These are phyloP conservation scores for Micromys minutus DNA, from an alignment of 2,113 vertebrate species.

Conservation along the genomic window DNA sequence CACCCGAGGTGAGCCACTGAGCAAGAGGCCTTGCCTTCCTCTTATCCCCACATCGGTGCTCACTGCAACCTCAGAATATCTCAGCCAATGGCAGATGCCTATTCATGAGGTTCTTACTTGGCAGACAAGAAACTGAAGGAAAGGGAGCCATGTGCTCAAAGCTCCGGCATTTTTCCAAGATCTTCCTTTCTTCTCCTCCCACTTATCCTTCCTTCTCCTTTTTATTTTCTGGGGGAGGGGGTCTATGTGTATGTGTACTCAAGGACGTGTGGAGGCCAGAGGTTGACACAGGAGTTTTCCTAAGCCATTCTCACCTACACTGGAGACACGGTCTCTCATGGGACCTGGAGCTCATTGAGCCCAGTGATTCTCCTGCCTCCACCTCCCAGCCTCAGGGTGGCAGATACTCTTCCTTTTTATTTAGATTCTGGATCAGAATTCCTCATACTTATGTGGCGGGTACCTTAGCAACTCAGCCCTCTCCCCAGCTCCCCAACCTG, in stretches of 20 bases:
- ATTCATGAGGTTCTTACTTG: neutral
- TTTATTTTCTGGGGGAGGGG: neutral
- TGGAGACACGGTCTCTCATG: neutral
- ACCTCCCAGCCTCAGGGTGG: neutral
- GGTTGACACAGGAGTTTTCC: neutral
- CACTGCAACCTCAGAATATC: neutral
- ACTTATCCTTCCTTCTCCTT: neutral
- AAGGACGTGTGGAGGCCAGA: neutral
- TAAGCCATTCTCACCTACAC: neutral
- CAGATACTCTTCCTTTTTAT: neutral
- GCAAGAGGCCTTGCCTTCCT: neutral
- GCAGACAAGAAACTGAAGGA: neutral
- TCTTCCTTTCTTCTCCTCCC: neutral
- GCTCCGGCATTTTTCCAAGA: neutral
- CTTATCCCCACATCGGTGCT: accelerated
- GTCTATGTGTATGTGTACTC: neutral
- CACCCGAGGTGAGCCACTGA: neutral
- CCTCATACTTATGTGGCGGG: neutral
- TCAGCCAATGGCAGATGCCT: neutral
- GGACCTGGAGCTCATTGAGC: neutral
- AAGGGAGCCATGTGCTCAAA: neutral
- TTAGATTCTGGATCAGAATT: neutral
- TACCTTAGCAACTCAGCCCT: neutral
- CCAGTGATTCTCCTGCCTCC: neutral
- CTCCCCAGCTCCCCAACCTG: neutral